phyloP scores from a whole-genome alignment of 1,140 invertebrate genomes.

The Holcopasites calliopsidis region DNA sequence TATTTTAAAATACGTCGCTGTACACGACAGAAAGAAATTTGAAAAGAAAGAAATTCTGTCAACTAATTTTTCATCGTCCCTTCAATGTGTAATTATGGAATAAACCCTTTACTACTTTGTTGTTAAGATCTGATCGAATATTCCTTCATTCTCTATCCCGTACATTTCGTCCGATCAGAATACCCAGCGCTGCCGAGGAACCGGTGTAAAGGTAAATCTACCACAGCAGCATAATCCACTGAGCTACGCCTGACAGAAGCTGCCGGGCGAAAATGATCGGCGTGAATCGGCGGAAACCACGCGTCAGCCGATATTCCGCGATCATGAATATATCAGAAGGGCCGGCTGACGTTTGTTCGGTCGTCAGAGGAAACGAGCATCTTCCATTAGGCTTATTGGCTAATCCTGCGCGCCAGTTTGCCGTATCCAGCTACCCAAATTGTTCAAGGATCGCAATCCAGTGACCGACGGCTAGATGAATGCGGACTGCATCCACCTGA shows the following conservation, averaged over 20 bases:
- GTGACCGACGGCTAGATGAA: constrained; percentile 53
- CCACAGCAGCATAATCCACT: not conserved
- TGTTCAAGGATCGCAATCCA: constrained; percentile 48
- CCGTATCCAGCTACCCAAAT: constrained; percentile 44
- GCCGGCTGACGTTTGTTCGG: constrained; percentile 25
- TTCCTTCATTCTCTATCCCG: not conserved
- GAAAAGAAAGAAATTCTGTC: too few relatives aligned
- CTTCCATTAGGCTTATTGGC: constrained; percentile 64
- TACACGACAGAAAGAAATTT: too few relatives aligned
- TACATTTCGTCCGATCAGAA: too few relatives aligned
- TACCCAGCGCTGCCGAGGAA: not conserved
- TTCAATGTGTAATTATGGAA: too few relatives aligned
- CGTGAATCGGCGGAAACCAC: not conserved
- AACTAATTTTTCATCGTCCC: too few relatives aligned
- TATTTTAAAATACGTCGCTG: not conserved
- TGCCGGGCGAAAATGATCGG: constrained; percentile 11
- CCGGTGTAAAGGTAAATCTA: too few relatives aligned
- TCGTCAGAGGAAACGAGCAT: constrained; percentile 51
- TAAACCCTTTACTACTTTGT: too few relatives aligned
- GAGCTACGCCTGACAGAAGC: not conserved
- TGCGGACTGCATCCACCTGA: constrained; percentile 59
- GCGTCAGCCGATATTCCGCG: constrained; percentile 36
- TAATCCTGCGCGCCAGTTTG: constrained; percentile 42
- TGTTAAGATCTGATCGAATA: not conserved
- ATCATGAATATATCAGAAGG: constrained; percentile 32